Base-by-base conservation (phyloP, 2,888 invertebrate species). In the Leptopterna dolabrata region DNA sequence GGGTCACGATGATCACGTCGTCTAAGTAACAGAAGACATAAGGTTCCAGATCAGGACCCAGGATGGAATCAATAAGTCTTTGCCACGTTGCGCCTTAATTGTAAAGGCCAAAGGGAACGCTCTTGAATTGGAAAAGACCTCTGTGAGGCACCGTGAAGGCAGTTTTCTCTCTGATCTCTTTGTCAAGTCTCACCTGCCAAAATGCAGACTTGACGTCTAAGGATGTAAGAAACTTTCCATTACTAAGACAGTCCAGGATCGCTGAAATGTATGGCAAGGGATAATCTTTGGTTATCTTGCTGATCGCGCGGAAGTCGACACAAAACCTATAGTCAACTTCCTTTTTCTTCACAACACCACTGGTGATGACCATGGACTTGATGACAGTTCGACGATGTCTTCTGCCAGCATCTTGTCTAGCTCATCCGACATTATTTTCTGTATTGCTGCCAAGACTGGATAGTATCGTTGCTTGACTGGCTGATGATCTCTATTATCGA, bases 301-400 rank as follows among this genome's bases (percentile, higher is more conserved):
- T 90, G 3, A 90, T 76, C n/a, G 87, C 76, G 16, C 89, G 45
- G 16, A 88, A 88, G 78, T 90, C 89, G 9, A 90, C 89, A 29
- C 88, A 89, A 43, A 89, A 88, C 13, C 90, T 73, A 24, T 86
- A 88, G 0, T 89, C 86, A 9, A 89, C 89, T 81, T 90, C 87
- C 41, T 83, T 81, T 76, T 90, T 90, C 30, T 88, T 89, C 1
- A 90, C 89, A 90, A 70, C 0, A 90, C 47, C 13, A 90, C 89
- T 0, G 90, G 90, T 36, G 90, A 89, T n/a, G 89, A 89, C 90
- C 90, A 90, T 9, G 89, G 88, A 76, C 89, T 90, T 13, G 88
- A 87, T 3, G 90, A 90, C 7, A 89, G 90, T 81, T 88, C 88
- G 0, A 91, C 89, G 0, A 91, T 89, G 4, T 89, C 90, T 6